phyloP scores from a whole-genome alignment of 1,140 invertebrate genomes.

The Myzus persicae region DNA sequence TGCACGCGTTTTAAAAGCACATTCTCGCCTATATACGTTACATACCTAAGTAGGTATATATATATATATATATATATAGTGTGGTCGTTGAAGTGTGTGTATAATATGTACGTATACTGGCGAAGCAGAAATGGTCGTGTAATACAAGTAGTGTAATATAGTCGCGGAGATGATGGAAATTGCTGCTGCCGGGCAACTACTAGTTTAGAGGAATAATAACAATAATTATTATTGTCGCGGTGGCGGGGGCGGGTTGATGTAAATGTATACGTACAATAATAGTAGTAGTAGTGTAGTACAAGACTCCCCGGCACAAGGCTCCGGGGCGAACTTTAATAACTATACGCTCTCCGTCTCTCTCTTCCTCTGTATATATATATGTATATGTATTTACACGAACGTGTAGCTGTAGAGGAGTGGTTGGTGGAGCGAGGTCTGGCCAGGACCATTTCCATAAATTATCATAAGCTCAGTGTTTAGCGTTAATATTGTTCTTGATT shows the following conservation, averaged over 20 bases:
- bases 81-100: not conserved
- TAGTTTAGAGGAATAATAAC: slow-evolving; percentile 42
- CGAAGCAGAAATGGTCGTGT: slow-evolving; percentile 32
- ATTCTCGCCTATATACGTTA: not conserved
- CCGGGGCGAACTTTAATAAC: slow-evolving; percentile 49
- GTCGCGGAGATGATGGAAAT: slow-evolving; percentile 17
- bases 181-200: slow-evolving; percentile 4
- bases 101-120: no score
- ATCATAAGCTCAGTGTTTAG: slow-evolving; percentile 47
- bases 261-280: not conserved
- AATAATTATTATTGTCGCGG: slow-evolving; percentile 40
- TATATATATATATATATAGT: not conserved
- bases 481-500: slow-evolving; percentile 50
- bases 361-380: not conserved
- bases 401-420: not conserved
- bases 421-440: not conserved
- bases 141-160: slow-evolving; percentile 15
- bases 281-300: slow-evolving; percentile 17
- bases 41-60: not conserved
- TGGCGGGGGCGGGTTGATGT: not conserved
- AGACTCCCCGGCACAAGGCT: slow-evolving; percentile 48
- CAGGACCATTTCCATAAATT: slow-evolving; percentile 46
- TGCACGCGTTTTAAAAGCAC: not conserved
- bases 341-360: not conserved
- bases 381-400: not conserved